These are phyloP conservation scores for Cenopis cana DNA, from an alignment of 2,888 invertebrate genomes.

Conservation along the genomic window DNA sequence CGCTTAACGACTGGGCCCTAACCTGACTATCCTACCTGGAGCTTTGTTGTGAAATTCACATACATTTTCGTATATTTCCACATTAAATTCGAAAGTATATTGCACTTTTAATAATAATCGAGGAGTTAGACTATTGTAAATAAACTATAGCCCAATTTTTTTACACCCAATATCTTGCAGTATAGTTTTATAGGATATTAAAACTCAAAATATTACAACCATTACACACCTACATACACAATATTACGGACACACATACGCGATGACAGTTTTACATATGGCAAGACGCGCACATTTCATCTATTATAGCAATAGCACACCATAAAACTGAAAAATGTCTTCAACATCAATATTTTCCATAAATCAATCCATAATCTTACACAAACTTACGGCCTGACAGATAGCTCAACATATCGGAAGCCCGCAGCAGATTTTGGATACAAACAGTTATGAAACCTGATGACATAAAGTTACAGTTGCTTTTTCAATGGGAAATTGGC, in stretches of 20 bases:
- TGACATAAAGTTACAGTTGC: background rate
- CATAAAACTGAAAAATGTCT: background rate
- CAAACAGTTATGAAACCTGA: background rate
- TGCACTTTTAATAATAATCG: constrained; percentile 7
- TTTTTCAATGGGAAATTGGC: background rate
- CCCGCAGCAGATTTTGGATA: too few relatives aligned
- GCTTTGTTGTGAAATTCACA: constrained; percentile 55
- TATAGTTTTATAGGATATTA: background rate
- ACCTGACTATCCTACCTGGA: constrained; percentile 55
- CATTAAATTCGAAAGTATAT: constrained; percentile 6
- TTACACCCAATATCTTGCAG: background rate
- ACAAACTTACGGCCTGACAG: background rate
- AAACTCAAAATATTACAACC: background rate
- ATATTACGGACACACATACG: background rate
- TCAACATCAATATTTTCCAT: background rate
- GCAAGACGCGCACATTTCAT: constrained; percentile 15
- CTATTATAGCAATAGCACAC: background rate
- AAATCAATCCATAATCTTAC: background rate
- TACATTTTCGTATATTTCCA: constrained; percentile 8
- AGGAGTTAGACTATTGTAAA: background rate
- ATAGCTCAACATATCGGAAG: too few relatives aligned
- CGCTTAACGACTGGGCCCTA: constrained; percentile 46
- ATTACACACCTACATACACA: background rate
- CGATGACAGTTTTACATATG: constrained; percentile 14
- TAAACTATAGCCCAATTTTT: background rate